Conservation (phyloP, 2,113 vertebrate species). For the Dasyprocta punctata region DNA sequence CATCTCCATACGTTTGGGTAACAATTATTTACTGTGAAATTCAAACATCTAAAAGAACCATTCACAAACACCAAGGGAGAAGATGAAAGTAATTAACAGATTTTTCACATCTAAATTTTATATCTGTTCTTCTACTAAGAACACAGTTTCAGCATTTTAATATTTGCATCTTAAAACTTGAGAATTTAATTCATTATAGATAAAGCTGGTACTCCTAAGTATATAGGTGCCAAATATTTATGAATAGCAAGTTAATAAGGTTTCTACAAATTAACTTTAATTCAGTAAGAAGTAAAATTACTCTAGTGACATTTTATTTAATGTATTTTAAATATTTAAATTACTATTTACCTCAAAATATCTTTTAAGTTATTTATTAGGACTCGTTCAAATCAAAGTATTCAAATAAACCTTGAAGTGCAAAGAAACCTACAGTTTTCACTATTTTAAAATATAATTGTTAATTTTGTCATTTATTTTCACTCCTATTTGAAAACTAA, state of each 20-base stretch:
- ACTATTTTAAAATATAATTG: slow-evolving; percentile 24
- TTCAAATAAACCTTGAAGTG: background rate
- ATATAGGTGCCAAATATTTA: background rate
- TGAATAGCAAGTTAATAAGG: background rate
- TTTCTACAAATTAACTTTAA: background rate
- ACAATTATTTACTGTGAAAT: background rate
- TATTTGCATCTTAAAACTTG: background rate
- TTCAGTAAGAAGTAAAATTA: background rate
- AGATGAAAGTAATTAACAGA: background rate
- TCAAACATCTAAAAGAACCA: background rate
- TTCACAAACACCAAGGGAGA: background rate
- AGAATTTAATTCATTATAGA: background rate
- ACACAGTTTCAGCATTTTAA: background rate
- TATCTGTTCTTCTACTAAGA: background rate
- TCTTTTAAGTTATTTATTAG: background rate
- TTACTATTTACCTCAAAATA: background rate
- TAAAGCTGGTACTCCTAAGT: too few relatives aligned
- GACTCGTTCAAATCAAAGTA: background rate
- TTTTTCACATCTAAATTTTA: background rate
- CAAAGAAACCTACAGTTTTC: background rate
- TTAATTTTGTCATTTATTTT: background rate
- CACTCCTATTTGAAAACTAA: slow-evolving; percentile 58
- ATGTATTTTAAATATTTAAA: background rate
- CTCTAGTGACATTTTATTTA: background rate
- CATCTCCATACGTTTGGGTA: background rate